These are phyloP conservation scores for Drosophila pegasa DNA, from an alignment of 2,888 invertebrate genomes.

Conservation along the genomic window DNA sequence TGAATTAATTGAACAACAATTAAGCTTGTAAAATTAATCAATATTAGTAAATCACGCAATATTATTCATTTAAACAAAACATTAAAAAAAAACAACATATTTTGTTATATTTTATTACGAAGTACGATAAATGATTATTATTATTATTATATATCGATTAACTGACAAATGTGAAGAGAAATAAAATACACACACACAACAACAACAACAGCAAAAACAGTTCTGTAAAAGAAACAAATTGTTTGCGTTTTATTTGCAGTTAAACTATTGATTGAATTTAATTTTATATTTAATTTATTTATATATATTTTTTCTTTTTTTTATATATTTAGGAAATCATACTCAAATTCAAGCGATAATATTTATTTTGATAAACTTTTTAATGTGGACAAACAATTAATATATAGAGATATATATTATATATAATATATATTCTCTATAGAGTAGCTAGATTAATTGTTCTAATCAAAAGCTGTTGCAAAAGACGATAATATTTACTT, in stretches of 20 bases:
- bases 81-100: slow-evolving; percentile 34
- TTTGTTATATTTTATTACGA: slow-evolving; percentile 65
- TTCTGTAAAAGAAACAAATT: slow-evolving; percentile 53
- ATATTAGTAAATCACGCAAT: slow-evolving; percentile 68
- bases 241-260: slow-evolving; percentile 20
- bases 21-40: slow-evolving; percentile 42
- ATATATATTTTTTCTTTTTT: not conserved
- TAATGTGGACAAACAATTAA: too few relatives aligned
- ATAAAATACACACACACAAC: slow-evolving; percentile 56
- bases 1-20: slow-evolving; percentile 10
- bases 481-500: too few relatives aligned
- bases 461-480: too few relatives aligned
- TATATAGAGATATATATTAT: too few relatives aligned
- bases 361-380: not conserved
- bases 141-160: slow-evolving; percentile 59
- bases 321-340: not conserved
- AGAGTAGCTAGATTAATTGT: too few relatives aligned
- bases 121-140: slow-evolving; percentile 77
- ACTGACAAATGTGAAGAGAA: slow-evolving; percentile 55
- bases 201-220: slow-evolving; percentile 38
- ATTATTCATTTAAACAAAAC: slow-evolving; percentile 65
- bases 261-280: too few relatives aligned
- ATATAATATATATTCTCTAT: too few relatives aligned
- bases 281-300: not conserved
- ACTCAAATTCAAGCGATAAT: not conserved